These are phyloP conservation scores for Taenioides sp. DNA, from an alignment of 2,797 vertebrate genomes.

Conservation along the genomic window DNA sequence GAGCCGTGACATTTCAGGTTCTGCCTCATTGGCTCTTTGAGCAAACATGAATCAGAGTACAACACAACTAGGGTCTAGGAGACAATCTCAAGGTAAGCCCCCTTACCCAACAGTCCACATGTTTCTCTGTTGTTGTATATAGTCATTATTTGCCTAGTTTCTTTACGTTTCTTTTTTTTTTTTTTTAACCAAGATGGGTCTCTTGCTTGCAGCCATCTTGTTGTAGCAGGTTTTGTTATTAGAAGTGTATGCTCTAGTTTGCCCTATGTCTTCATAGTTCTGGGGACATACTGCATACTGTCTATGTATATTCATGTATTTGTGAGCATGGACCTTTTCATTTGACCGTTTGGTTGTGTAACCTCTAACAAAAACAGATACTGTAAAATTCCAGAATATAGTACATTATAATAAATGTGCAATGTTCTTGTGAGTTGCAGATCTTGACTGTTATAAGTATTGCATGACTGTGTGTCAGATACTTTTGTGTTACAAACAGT, in stretches of 20 bases:
- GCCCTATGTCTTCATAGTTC: slow-evolving; percentile 55
- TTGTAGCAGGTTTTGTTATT: slow-evolving; percentile 55
- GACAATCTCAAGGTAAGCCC: slow-evolving; percentile 94
- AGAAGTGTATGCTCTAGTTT: slow-evolving; percentile 61
- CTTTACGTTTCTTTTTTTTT: slow-evolving; percentile 48
- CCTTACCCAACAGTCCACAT: slow-evolving; percentile 70
- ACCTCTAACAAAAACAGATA: slow-evolving; percentile 31
- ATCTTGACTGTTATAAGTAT: slow-evolving; percentile 28
- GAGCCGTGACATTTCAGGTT: slow-evolving; percentile 99
- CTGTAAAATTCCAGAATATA: slow-evolving; percentile 23
- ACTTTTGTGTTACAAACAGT: slow-evolving; percentile 54
- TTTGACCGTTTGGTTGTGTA: slow-evolving; percentile 51
- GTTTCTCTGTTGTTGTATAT: slow-evolving; percentile 70
- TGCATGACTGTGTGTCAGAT: slow-evolving; percentile 63
- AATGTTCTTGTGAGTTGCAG: slow-evolving; percentile 13
- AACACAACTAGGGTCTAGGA: slow-evolving; percentile 99
- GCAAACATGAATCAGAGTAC: slow-evolving; percentile 99
- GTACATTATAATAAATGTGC: slow-evolving; percentile 24
- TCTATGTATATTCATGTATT: slow-evolving; percentile 54
- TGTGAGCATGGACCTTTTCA: slow-evolving; percentile 70
- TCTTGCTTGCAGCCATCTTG: slow-evolving; percentile 75
- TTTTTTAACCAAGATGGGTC: slow-evolving; percentile 70
- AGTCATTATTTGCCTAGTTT: slow-evolving; percentile 64
- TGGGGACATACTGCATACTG: slow-evolving; percentile 47
- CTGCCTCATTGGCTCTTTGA: slow-evolving; percentile 99